phyloP scores from a whole-genome alignment of 2,797 vertebrate species.

The Natrix natrix region DNA sequence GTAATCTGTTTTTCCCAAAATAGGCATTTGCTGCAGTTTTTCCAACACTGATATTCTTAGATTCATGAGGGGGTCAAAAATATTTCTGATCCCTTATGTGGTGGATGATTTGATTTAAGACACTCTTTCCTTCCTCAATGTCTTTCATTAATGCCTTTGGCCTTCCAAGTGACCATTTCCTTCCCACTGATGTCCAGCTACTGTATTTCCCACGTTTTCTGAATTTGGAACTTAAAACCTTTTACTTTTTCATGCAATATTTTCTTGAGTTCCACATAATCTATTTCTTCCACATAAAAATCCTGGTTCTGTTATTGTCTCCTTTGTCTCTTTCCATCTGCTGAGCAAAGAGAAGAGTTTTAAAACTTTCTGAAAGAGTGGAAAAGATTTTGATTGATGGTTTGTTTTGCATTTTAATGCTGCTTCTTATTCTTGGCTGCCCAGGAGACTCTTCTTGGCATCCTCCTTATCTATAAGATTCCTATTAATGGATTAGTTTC shows the following conservation, averaged over 20 bases:
- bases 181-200: no score
- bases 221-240: no score
- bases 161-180: no score
- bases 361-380: neutral
- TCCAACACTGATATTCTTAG: no score
- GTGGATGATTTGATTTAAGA: no score
- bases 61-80: no score
- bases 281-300: neutral
- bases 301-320: neutral
- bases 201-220: no score
- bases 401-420: neutral
- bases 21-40: accelerated
- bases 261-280: neutral
- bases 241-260: neutral
- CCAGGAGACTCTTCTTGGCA: neutral
- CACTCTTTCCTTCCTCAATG: no score
- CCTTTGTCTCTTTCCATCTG: neutral
- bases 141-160: no score
- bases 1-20: no score
- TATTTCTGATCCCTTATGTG: no score
- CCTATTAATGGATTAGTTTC: neutral
- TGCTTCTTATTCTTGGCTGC: neutral
- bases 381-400: neutral
- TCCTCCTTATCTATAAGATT: neutral
- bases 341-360: neutral